A percentile compares a stretch with the other conserved stretches of the same genome.
Evolutionary conservation across 2,113 vertebrate species (phyloP).

Genomic region (Oceanites oceanicus): DNA sequence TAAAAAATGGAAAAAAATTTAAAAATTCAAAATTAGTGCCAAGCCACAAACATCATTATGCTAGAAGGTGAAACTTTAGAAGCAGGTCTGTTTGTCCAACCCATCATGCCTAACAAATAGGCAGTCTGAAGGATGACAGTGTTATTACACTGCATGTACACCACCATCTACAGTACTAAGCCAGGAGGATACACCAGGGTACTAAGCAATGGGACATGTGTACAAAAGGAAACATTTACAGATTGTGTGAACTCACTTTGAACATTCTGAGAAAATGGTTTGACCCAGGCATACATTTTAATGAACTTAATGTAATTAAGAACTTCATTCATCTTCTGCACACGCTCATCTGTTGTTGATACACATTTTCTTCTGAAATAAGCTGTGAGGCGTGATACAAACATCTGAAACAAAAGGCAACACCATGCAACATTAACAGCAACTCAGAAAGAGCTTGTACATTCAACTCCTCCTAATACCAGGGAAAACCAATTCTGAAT

Average conservation of each 20-base stretch:
- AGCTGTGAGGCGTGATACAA: slow-evolving; percentile 88
- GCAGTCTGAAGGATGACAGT: neutral
- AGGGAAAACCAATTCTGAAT: neutral
- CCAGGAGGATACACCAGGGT: neutral
- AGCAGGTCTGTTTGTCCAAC: neutral
- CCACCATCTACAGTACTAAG: neutral
- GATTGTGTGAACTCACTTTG: slow-evolving; percentile 77
- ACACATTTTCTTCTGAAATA: slow-evolving; percentile 90
- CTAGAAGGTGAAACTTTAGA: neutral
- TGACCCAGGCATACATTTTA: slow-evolving; percentile 97
- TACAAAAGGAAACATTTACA: neutral
- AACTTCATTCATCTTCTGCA: slow-evolving; percentile 96
- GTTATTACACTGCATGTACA: rapidly evolving
- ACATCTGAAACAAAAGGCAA: slow-evolving; percentile 81
- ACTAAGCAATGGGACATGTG: neutral
- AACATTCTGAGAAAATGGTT: slow-evolving; percentile 88
- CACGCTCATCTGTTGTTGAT: slow-evolving; percentile 86
- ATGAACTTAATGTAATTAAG: slow-evolving; percentile 93
- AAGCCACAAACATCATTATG: neutral
- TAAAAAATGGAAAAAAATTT: neutral
- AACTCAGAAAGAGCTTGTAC: neutral
- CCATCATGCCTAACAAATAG: neutral
- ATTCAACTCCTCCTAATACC: neutral
- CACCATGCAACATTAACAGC: neutral
- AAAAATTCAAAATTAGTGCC: neutral